Base-by-base conservation (phyloP, 2,797 vertebrate genomes). In the Naso thynnoides region DNA sequence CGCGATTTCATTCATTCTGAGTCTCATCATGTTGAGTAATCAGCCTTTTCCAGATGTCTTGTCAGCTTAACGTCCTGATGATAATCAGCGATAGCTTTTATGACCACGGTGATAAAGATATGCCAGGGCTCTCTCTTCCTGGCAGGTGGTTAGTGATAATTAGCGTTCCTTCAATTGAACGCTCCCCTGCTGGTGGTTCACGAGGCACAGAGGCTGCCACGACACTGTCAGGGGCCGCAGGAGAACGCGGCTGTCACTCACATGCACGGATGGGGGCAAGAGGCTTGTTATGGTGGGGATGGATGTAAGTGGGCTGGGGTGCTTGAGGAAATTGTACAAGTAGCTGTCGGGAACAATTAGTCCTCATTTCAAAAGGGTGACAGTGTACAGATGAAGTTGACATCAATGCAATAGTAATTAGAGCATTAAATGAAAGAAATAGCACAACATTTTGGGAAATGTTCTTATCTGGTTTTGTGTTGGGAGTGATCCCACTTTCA, bases 81-180 rank as follows among this genome's bases (percentile, higher is more conserved):
- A 84, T 82, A 85, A 89, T 85, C 70, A 82, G 75, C 68, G 48
- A 45, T 74, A 31, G 77, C 79, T 75, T 84, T 86, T 73, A 77
- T 86, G 82, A 76, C 81, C 81, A 85, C 15, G 45, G 70, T 66
- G 83, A 88, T 82, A 84, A 85, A 90, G 70, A 83, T 85, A 87
- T 70, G 63, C 55, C 79, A 66, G 73, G 63, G 45, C 69, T 85
- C 75, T 85, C 75, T 83, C 59, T 84, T 86, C 87, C 81, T 84
- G 54, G 76, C 82, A 78, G 87, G 90, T 56, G 79, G 83, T 90
- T 84, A 77, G 86, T 82, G 82, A 82, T 92, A 93, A 93, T 93
- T 91, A 89, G 83, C 1, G 2, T 71, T 88, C 69, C 65, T 81
- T 90, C 76, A 89, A 84, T 81, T 73, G 77, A 89, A 70, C 7